Conservation (phyloP, 2,888 invertebrate species). For the Scotopteryx bipunctaria region DNA sequence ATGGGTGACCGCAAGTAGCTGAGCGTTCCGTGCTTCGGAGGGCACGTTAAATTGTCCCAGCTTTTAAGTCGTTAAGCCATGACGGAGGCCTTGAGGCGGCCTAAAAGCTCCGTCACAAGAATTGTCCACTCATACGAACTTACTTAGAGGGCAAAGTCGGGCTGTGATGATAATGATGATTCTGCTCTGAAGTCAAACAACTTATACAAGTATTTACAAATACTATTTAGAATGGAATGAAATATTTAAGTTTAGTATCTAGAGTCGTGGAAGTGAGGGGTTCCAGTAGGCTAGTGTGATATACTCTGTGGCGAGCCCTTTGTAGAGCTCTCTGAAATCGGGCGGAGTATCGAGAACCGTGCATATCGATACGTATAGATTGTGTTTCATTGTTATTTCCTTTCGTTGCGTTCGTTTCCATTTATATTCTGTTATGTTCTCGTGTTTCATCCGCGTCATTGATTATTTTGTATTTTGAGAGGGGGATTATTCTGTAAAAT, state of each 20-base stretch:
- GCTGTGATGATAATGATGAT: too few relatives aligned
- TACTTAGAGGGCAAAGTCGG: too few relatives aligned
- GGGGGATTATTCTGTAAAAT: neutral
- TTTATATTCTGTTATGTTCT: constrained; percentile 17
- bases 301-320: constrained; percentile 14
- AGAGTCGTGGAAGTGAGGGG: neutral
- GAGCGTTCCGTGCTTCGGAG: too few relatives aligned
- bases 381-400: constrained; percentile 33
- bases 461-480: neutral
- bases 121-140: too few relatives aligned
- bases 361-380: constrained; percentile 19
- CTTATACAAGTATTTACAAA: too few relatives aligned
- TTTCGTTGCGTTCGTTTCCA: constrained; percentile 26
- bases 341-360: constrained; percentile 10
- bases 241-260: neutral
- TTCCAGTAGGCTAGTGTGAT: neutral
- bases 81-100: too few relatives aligned
- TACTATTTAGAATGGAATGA: too few relatives aligned
- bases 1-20: too few relatives aligned
- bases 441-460: constrained; percentile 13
- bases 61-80: too few relatives aligned
- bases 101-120: too few relatives aligned
- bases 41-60: too few relatives aligned
- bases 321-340: constrained; percentile 23
- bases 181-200: too few relatives aligned